These are phyloP conservation scores for Osmoderma eremita DNA, from an alignment of 2,888 invertebrate species.

Conservation along the genomic window DNA sequence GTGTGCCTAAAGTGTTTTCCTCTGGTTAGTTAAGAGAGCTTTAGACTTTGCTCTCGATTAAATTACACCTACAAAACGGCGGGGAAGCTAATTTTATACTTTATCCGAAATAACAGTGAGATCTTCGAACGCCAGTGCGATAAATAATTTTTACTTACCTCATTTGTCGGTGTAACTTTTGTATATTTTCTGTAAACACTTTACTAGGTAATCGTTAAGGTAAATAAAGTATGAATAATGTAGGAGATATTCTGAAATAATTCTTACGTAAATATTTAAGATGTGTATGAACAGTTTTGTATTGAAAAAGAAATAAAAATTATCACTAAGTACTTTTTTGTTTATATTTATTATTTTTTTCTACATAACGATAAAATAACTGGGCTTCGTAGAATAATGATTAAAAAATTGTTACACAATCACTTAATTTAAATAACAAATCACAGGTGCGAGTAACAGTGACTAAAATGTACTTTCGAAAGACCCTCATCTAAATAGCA, in stretches of 20 bases:
- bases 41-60: too few species aligned
- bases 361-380: not conserved
- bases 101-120: not conserved
- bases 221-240: not conserved
- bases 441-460: too few species aligned
- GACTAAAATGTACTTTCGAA: too few species aligned
- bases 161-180: not conserved
- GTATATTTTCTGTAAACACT: constrained; percentile 30
- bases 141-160: not conserved
- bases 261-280: constrained; percentile 10
- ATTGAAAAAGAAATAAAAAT: constrained; percentile 19
- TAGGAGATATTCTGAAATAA: not conserved
- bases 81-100: constrained; percentile 3
- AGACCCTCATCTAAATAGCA: too few species aligned
- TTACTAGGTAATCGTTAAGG: constrained; percentile 1
- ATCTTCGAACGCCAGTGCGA: not conserved
- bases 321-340: constrained; percentile 6
- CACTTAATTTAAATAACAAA: too few species aligned
- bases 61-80: not conserved
- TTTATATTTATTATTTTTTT: not conserved
- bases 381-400: too few species aligned
- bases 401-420: too few species aligned
- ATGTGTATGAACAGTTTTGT: constrained; percentile 10
- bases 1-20: constrained; percentile 58
- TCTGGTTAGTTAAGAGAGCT: too few species aligned